Conservation (phyloP, 2,113 vertebrate species). For the Oenanthe oenanthe region DNA sequence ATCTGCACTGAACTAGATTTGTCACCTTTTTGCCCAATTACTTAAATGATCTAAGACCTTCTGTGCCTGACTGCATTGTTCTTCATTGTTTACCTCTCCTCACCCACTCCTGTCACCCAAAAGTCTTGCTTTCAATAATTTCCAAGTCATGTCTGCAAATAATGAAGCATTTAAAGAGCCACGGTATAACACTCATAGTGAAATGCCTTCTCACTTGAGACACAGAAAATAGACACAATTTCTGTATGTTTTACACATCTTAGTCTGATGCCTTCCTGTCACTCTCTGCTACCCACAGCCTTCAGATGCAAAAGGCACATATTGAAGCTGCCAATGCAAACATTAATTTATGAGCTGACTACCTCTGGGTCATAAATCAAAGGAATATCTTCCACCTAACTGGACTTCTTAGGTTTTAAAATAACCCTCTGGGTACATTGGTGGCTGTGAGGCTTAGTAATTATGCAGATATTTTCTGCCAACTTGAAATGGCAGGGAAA, state of each 20-base stretch:
- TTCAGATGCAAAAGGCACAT: slow-evolving; percentile 23
- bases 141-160: slow-evolving; percentile 30
- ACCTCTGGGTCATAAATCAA: not conserved
- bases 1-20: slow-evolving; percentile 17
- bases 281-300: slow-evolving; percentile 22
- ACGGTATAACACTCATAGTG: not conserved
- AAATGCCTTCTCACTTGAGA: slow-evolving; percentile 42
- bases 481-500: not conserved
- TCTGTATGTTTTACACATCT: slow-evolving; percentile 24
- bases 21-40: slow-evolving; percentile 63
- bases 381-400: slow-evolving; percentile 11
- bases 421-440: not conserved
- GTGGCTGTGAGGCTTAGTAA: not conserved
- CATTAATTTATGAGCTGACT: slow-evolving; percentile 21
- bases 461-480: not conserved
- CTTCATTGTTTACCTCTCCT: slow-evolving; percentile 51
- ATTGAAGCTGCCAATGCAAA: slow-evolving; percentile 25
- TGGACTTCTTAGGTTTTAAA: slow-evolving; percentile 2
- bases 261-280: slow-evolving; percentile 13
- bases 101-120: not conserved
- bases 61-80: slow-evolving; percentile 31
- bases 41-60: slow-evolving; percentile 55
- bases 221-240: slow-evolving; percentile 5
- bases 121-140: slow-evolving; percentile 8
- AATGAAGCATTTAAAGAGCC: slow-evolving; percentile 10